These are phyloP conservation scores for Macroteleia sp. DNA, from an alignment of 2,888 invertebrate genomes.

Conservation along the genomic window DNA sequence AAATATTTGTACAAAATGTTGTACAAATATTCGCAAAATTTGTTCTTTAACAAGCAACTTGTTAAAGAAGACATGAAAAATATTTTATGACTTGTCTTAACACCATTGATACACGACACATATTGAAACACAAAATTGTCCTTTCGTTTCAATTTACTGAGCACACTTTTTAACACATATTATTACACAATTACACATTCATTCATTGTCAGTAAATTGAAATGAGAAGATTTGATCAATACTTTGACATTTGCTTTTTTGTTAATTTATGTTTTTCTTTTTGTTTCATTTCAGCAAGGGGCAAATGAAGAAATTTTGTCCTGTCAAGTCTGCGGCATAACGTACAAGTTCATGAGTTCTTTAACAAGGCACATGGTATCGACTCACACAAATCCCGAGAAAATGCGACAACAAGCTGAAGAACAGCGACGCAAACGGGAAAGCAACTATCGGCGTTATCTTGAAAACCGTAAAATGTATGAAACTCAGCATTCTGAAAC, in stretches of 20 bases:
- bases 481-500: conserved; percentile 77
- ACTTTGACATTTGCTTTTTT: no score
- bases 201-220: no score
- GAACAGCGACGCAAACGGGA: conserved; percentile 82
- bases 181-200: no score
- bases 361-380: conserved; percentile 87
- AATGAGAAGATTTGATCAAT: neutral
- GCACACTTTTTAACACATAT: no score
- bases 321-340: conserved; percentile 85
- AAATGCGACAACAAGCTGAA: conserved; percentile 81
- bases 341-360: conserved; percentile 86
- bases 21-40: no score
- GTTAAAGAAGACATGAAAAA: no score
- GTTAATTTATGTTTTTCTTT: no score
- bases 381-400: conserved; percentile 85
- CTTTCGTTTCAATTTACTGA: no score
- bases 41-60: conserved; percentile 3
- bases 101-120: no score
- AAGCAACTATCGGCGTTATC: conserved; percentile 80
- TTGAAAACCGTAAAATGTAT: conserved; percentile 81
- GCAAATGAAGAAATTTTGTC: conserved; percentile 80
- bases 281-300: conserved; percentile 77
- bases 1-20: neutral
- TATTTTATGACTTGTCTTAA: no score
- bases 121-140: no score